phyloP scores from a whole-genome alignment of 2,797 vertebrate genomes.

The Pipistrellus pygmaeus region DNA sequence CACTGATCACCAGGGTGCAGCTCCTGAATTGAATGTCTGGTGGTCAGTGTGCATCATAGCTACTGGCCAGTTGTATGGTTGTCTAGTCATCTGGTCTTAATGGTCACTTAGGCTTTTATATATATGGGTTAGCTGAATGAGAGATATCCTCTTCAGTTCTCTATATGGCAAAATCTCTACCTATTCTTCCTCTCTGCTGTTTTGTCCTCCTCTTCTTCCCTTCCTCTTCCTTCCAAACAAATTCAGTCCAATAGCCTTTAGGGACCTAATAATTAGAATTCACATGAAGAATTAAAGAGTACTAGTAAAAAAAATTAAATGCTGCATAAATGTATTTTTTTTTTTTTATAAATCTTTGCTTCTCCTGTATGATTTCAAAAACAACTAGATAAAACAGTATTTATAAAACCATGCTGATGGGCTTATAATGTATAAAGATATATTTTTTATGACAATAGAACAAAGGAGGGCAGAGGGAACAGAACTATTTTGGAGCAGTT shows the following conservation, averaged over 20 bases:
- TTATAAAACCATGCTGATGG: not conserved
- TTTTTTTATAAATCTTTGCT: constrained; percentile 7
- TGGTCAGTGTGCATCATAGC: no score
- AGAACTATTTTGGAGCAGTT: not conserved
- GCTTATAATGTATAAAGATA: not conserved
- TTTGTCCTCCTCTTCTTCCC: not conserved
- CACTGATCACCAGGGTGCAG: no score
- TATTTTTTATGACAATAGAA: not conserved
- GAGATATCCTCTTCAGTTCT: not conserved
- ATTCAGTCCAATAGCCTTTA: not conserved
- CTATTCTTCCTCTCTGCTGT: not conserved
- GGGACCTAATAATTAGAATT: not conserved
- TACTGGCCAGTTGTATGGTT: no score
- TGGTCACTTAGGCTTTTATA: no score
- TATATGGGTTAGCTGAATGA: not conserved
- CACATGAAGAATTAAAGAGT: not conserved
- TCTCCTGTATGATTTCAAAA: not conserved
- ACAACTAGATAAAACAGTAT: not conserved
- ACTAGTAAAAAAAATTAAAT: constrained; percentile 10
- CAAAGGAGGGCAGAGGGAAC: not conserved
- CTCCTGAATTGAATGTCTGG: no score
- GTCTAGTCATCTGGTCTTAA: no score
- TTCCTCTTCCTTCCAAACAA: not conserved
- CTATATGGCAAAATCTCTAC: not conserved
- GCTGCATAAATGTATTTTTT: not conserved